These are phyloP conservation scores for Eucera pruinosa DNA, from an alignment of 2,888 invertebrate genomes.

Conservation along the genomic window DNA sequence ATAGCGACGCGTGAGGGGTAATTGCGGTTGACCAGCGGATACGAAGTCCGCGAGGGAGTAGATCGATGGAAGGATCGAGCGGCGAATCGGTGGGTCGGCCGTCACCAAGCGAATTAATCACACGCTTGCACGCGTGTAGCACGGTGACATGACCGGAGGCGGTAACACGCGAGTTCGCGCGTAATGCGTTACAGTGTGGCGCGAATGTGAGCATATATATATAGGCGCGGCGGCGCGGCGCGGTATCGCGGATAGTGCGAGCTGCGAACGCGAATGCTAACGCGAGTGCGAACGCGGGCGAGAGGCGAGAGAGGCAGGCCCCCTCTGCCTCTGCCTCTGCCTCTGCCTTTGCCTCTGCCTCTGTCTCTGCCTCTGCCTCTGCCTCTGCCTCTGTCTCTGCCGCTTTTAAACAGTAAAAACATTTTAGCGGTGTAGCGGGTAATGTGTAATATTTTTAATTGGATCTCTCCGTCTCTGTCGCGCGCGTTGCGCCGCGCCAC, in stretches of 20 bases:
- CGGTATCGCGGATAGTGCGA: too few relatives aligned
- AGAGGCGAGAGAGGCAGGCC: constrained; percentile 54
- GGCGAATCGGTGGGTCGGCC: neutral
- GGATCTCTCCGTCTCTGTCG: constrained; percentile 79
- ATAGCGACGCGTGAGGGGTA: too few relatives aligned
- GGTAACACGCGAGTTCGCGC: constrained; percentile 25
- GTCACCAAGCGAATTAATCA: constrained; percentile 27
- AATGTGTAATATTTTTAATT: constrained; percentile 84
- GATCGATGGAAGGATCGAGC: neutral
- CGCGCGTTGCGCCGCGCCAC: constrained; percentile 46
- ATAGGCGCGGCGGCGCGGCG: too few relatives aligned
- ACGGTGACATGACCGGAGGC: constrained; percentile 33
- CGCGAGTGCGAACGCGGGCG: constrained; percentile 10
- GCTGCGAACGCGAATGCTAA: too few relatives aligned
- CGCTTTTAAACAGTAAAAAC: constrained; percentile 82
- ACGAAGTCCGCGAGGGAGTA: too few relatives aligned
- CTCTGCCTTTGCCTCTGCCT: too few relatives aligned
- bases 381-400: constrained; percentile 70
- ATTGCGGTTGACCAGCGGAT: too few relatives aligned
- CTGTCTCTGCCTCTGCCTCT: constrained; percentile 74
- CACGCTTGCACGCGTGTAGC: neutral
- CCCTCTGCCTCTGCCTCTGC: constrained; percentile 73
- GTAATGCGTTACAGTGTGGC: constrained; percentile 31
- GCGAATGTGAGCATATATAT: too few relatives aligned
- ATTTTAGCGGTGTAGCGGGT: constrained; percentile 81